Conservation (phyloP, 23 tunicate species). For the Phallusia fumigata region DNA sequence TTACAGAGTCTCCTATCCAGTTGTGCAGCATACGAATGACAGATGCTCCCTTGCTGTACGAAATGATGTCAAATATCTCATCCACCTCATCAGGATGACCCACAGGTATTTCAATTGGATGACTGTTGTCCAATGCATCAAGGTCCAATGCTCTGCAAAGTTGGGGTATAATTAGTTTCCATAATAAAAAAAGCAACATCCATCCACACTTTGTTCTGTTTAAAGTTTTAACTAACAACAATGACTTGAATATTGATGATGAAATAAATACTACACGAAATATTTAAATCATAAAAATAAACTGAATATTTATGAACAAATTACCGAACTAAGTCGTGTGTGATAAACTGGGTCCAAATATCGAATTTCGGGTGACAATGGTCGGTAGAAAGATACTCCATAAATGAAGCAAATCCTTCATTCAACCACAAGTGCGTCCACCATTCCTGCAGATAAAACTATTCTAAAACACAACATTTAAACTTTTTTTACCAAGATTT, state of each 20-base stretch:
- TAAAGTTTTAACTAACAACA: too few relatives aligned
- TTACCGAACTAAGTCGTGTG: conserved; percentile 74
- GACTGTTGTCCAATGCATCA: conserved; percentile 97
- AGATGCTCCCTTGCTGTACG: conserved; percentile 98
- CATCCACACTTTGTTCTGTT: too few relatives aligned
- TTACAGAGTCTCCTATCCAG: conserved; percentile 94
- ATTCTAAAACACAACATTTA: too few relatives aligned
- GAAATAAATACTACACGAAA: too few relatives aligned
- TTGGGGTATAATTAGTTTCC: not conserved
- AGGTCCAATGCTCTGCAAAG: conserved; percentile 72
- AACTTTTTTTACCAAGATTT: too few relatives aligned
- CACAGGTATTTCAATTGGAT: conserved; percentile 96
- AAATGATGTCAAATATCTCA: conserved; percentile 96
- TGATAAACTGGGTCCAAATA: conserved; percentile 93
- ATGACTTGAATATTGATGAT: too few relatives aligned
- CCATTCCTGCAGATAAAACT: conserved; percentile 76
- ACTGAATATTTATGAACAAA: not conserved
- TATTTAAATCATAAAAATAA: too few relatives aligned
- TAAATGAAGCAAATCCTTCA: conserved; percentile 98
- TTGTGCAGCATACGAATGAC: conserved; percentile 92
- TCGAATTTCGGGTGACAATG: conserved; percentile 88
- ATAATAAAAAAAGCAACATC: too few relatives aligned
- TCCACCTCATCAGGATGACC: conserved; percentile 97
- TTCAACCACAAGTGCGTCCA: conserved; percentile 99
- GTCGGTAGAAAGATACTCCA: conserved; percentile 95